These are phyloP conservation scores for Caloenas nicobarica DNA, from an alignment of 2,113 vertebrate species.

Conservation along the genomic window DNA sequence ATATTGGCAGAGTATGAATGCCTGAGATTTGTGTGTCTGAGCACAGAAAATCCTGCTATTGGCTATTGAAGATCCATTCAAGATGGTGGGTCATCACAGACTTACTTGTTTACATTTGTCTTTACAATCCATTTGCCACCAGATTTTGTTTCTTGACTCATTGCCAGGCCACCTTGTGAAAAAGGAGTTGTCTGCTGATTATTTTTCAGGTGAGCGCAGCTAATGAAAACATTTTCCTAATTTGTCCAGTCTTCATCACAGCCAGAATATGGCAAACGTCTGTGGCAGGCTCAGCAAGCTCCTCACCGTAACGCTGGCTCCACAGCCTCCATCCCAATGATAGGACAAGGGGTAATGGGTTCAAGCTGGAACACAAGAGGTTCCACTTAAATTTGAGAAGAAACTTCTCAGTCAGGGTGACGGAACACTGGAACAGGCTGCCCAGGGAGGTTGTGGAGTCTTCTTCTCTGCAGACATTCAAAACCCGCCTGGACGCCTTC, in stretches of 20 bases:
- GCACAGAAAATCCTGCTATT: neutral
- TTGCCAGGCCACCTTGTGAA: neutral
- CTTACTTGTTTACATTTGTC: neutral
- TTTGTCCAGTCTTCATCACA: neutral
- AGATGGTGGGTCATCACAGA: neutral
- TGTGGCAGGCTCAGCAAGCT: neutral
- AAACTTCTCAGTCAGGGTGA: too few relatives aligned
- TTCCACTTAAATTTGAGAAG: too few relatives aligned
- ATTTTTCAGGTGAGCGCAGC: slow-evolving; percentile 4
- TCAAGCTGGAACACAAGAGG: too few relatives aligned
- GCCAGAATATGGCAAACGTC: neutral
- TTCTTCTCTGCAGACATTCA: too few relatives aligned
- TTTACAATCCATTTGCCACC: neutral
- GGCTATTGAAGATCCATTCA: neutral
- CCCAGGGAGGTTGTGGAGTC: too few relatives aligned
- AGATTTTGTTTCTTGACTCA: neutral
- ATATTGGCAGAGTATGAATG: neutral
- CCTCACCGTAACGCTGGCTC: neutral
- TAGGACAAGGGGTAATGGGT: too few relatives aligned
- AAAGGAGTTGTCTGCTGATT: neutral
- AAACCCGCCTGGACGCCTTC: too few relatives aligned
- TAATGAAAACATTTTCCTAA: neutral
- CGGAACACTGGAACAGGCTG: too few relatives aligned
- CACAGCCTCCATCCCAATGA: neutral
- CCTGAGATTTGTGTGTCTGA: neutral